Evolutionary conservation across 37 sponge, comb jelly and placozoan species (phyloP), one percentile per base, ranked within the genome.

Genomic region (Agelas oroides): DNA sequence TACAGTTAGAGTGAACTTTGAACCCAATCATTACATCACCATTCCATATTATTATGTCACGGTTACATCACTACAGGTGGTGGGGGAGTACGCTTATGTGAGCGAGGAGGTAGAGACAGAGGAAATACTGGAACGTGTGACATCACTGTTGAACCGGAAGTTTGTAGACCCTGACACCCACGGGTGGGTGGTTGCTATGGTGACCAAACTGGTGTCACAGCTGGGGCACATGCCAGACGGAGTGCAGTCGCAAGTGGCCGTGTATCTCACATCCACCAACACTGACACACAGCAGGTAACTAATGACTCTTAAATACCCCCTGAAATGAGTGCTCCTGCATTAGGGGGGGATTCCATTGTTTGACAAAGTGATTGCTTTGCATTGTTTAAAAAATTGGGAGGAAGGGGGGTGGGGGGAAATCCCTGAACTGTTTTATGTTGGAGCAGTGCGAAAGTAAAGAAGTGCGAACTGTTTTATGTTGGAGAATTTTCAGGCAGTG

Each of bases 281-380:
- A 82, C 81, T 36, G 94, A 94, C 41, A 55, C 90, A 8, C 94
- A 94, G 71, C 94, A 92, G 85, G 93, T 92, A n/a, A n/a, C n/a
- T n/a, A n/a, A n/a, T n/a, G n/a, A n/a, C n/a, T n/a, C 13, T 37
- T 60, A 54, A 55, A 25, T 53, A 34, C 16, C 21, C 73, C 14
- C 16, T 71, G 12, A 21, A 16, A 27, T 13, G 33, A 17, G n/a
- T n/a, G n/a, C n/a, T n/a, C n/a, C n/a, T n/a, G n/a, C n/a, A n/a
- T n/a, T 56, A 19, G 58, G 15, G 58, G 15, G 15, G 58, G 15
- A 18, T 56, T 56, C 17, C 18, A 18, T 56, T 56, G 58, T 18
- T 56, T 56, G 15, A 18, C 17, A 56, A 56, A 18, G 15, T 18
- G 15, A 56, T 56, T 56, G 58, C 18, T 56, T 56, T 56, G 58